A percentile compares a stretch with the other conserved stretches of the same genome.
phyloP scores from a whole-genome alignment of 1,140 invertebrate species.

The Delia radicum region DNA sequence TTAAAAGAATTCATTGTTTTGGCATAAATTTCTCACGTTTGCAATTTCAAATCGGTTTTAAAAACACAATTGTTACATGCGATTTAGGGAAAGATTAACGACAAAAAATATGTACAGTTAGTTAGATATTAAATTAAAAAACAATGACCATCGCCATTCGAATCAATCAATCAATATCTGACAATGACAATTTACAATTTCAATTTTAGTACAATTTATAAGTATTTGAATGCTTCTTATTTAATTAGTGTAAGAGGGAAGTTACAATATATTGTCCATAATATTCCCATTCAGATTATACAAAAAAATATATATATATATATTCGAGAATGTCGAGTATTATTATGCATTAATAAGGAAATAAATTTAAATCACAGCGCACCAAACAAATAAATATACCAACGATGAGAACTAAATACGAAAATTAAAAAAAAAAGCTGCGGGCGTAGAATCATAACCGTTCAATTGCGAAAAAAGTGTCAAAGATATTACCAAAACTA shows the following conservation, averaged over 20 bases:
- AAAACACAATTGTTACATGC: not conserved
- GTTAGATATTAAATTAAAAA: not conserved
- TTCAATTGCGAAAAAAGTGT: not conserved
- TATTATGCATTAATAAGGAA: slow-evolving; percentile 51
- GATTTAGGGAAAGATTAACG: not conserved
- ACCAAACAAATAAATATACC: slow-evolving; percentile 24
- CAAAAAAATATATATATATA: not conserved
- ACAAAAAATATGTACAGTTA: not conserved
- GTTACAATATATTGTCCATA: not conserved
- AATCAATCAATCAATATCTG: not conserved
- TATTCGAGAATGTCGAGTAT: not conserved
- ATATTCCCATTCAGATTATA: too few species aligned
- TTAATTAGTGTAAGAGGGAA: slow-evolving; percentile 45
- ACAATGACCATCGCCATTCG: not conserved
- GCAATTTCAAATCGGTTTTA: not conserved
- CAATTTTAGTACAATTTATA: too few species aligned
- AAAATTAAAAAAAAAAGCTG: slow-evolving; percentile 43
- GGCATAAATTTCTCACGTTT: not conserved
- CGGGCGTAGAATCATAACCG: slow-evolving; percentile 45
- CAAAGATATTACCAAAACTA: not conserved
- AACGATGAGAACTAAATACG: not conserved
- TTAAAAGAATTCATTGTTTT: not conserved
- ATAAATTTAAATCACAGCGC: slow-evolving; percentile 54
- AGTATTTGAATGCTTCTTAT: slow-evolving; percentile 35
- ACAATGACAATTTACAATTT: too few species aligned